phyloP scores from a whole-genome alignment of 2,113 vertebrate genomes.

The Thoracochromis brauschi region DNA sequence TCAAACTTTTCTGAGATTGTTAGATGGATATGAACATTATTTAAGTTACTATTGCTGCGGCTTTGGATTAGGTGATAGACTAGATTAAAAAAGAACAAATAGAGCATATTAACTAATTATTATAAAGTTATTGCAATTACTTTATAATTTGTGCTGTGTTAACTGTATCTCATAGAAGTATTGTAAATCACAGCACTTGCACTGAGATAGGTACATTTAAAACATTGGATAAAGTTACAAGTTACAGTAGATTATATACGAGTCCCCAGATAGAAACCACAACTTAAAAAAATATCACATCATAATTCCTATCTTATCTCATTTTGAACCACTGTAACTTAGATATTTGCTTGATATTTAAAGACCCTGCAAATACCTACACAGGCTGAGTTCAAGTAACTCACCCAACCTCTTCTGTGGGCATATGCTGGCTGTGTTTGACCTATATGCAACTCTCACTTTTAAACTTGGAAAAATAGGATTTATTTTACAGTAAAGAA shows the following conservation, averaged over 20 bases:
- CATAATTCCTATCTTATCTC: neutral
- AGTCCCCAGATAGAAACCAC: neutral
- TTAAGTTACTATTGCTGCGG: neutral
- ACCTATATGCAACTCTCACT: neutral
- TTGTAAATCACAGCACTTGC: neutral
- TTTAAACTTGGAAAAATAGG: neutral
- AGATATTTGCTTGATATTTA: neutral
- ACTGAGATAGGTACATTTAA: neutral
- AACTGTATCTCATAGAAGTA: neutral
- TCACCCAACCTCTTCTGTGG: neutral
- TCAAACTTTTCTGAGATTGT: neutral
- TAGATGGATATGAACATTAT: neutral
- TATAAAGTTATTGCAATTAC: neutral
- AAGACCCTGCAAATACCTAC: neutral
- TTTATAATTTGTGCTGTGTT: neutral
- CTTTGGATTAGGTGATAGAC: neutral
- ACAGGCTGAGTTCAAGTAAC: neutral
- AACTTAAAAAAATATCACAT: neutral
- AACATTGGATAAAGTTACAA: neutral
- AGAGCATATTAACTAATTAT: neutral
- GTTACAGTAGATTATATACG: neutral
- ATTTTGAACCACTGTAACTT: neutral
- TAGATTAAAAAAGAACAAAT: neutral
- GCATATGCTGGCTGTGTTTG: neutral
- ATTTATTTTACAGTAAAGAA: neutral